Base-by-base conservation (phyloP, 2,888 invertebrate species). In the Julus scanicus region DNA sequence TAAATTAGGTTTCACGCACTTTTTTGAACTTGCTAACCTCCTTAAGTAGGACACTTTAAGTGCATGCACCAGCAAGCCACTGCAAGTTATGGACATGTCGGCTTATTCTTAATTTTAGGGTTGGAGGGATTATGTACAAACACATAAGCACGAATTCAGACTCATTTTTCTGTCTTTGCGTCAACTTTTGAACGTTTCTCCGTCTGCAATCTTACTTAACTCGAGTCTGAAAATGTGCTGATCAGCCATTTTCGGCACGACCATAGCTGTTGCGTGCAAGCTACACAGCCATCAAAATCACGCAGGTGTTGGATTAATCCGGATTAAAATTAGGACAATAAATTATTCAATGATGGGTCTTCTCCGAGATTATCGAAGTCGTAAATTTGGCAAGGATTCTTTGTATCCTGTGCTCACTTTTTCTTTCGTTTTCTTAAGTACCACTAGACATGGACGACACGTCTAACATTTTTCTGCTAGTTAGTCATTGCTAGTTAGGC, bases 81-180 rank as follows among this genome's bases (percentile, higher is more conserved):
- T 13, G 15, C 53, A 15, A 17, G 15, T 53, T 53, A 53, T 37
- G 13, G 37, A 13, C 80, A 37, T 8, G 80, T 13, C 37, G 29
- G 80, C 80, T 80, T 37, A 80, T 13, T 29, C 37, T 13, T 80
- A 80, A 80, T 80, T 80, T 80, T 11, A 29, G 71, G 15, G 80
- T 13, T 37, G 37, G 13, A 37, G 4, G 80, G 80, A 80, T 80
- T 80, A 80, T 29, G 29, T 29, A 37, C 80, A 63, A 63, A n/a
- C 63, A n/a, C 80, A 80, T 80, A 71, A 80, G 71, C 80, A 80
- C 80, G 80, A 80, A 80, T 37, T 80, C 80, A 80, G 37, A 80
- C 37, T 80, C 80, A 80, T 80, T 80, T 80, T 37, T 80, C 80
- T 37, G 37, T 80, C 80, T 80, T 80, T 80, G 80, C 80, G 80